Conservation (phyloP, 2,888 invertebrate species). For the Mallateleia sp. region DNA sequence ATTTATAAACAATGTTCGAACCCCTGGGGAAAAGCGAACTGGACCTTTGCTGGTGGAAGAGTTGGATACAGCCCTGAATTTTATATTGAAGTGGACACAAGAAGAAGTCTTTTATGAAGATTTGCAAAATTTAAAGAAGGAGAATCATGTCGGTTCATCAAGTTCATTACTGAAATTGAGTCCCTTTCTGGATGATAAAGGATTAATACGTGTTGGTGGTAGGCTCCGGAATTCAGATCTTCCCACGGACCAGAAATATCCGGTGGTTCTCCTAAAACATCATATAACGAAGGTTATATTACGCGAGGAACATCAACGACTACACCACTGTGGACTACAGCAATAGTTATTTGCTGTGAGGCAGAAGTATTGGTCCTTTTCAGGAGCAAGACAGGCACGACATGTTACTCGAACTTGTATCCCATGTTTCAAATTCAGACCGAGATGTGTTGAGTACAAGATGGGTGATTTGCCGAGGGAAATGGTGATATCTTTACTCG, state of each 20-base stretch:
- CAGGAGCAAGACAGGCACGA: conserved; percentile 30
- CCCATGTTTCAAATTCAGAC: conserved; percentile 63
- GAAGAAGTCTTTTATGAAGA: conserved; percentile 6
- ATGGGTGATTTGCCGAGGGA: too few relatives aligned
- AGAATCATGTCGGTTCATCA: neutral
- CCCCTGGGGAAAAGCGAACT: conserved; percentile 6
- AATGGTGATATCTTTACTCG: too few relatives aligned
- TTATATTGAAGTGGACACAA: conserved; percentile 20
- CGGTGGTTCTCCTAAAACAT: conserved; percentile 18
- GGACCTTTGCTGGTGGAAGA: conserved; percentile 20
- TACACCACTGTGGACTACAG: conserved; percentile 9
- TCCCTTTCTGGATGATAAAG: conserved; percentile 7
- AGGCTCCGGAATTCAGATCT: conserved; percentile 16
- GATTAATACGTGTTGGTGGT: conserved; percentile 19
- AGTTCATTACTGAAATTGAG: neutral
- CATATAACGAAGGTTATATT: conserved; percentile 35
- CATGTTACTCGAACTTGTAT: conserved; percentile 48
- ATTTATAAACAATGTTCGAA: conserved; percentile 1
- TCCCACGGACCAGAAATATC: neutral
- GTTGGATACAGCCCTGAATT: neutral
- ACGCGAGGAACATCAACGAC: conserved; percentile 21
- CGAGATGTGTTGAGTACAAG: too few relatives aligned
- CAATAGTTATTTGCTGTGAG: conserved; percentile 15
- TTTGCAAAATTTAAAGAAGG: neutral
- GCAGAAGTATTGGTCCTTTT: conserved; percentile 24